Conservation (phyloP, 2,888 invertebrate genomes). For the Theristus sp. region DNA sequence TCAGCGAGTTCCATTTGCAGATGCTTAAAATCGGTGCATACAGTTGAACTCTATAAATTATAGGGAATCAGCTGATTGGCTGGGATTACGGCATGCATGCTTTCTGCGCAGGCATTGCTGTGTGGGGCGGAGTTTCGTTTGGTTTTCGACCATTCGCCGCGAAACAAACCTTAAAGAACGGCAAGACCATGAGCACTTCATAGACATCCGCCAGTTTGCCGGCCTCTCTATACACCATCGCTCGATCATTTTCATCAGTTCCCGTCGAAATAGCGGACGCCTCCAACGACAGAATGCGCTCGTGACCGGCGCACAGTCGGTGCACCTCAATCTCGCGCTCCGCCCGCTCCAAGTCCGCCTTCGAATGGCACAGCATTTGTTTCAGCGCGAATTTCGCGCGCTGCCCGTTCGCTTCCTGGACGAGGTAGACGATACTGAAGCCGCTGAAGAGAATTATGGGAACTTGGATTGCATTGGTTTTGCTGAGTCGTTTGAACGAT, state of each 20-base stretch:
- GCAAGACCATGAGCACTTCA: constrained; percentile 43
- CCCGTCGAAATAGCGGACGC: neutral
- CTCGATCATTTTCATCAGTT: too few relatives aligned
- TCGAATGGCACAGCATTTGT: constrained; percentile 56
- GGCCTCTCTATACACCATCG: neutral
- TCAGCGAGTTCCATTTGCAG: too few relatives aligned
- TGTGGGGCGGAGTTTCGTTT: too few relatives aligned
- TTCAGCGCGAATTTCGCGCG: constrained; percentile 54
- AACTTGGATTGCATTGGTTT: too few relatives aligned
- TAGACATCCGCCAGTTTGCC: neutral
- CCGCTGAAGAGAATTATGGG: constrained; percentile 41
- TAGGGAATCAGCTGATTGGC: too few relatives aligned
- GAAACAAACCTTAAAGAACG: constrained; percentile 54
- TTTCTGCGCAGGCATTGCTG: too few relatives aligned
- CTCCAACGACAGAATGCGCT: neutral
- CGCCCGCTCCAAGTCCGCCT: constrained; percentile 51
- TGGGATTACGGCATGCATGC: too few relatives aligned
- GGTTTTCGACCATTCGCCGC: too few relatives aligned
- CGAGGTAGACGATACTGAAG: constrained; percentile 58
- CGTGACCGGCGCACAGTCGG: constrained; percentile 27
- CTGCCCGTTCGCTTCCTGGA: constrained; percentile 43
- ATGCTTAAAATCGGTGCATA: too few relatives aligned
- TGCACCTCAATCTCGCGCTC: constrained; percentile 54
- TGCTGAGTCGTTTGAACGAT: too few relatives aligned
- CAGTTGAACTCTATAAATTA: too few relatives aligned